phyloP scores from a whole-genome alignment of 2,888 invertebrate genomes.

The Hypomecis punctinalis region DNA sequence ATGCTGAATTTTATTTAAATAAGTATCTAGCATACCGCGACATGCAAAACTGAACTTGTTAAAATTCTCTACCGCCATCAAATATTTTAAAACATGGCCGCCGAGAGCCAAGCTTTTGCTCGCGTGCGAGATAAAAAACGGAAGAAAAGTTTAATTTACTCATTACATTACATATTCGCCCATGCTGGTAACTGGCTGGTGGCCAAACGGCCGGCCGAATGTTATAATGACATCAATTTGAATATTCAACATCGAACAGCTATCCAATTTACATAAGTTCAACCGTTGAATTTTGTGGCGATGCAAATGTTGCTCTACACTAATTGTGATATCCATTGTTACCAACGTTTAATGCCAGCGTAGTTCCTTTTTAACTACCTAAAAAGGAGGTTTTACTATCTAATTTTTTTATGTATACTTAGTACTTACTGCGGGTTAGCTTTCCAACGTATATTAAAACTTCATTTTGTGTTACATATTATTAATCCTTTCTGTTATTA shows the following conservation, averaged over 20 bases:
- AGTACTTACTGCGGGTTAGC: too few relatives aligned
- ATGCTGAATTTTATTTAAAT: not conserved
- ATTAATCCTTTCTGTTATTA: too few relatives aligned
- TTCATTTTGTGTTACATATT: too few relatives aligned
- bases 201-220: conserved; percentile 80
- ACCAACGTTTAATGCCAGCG: conserved; percentile 53
- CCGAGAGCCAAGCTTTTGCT: conserved; percentile 55
- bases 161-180: conserved; percentile 78
- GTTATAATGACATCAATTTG: conserved; percentile 86
- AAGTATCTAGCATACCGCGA: conserved; percentile 5
- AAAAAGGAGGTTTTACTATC: not conserved
- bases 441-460: too few relatives aligned
- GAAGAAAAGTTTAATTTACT: conserved; percentile 75
- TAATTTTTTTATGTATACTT: not conserved
- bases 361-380: conserved; percentile 31
- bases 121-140: conserved; percentile 67
- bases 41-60: conserved; percentile 52
- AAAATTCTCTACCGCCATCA: conserved; percentile 50
- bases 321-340: conserved; percentile 78
- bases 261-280: conserved; percentile 83
- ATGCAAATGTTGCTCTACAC: conserved; percentile 76
- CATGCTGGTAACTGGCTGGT: conserved; percentile 68
- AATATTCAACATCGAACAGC: conserved; percentile 84
- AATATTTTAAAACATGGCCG: conserved; percentile 52
- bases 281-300: conserved; percentile 81